Conservation (phyloP, 2,113 vertebrate genomes). For the Typhlomys cinereus region DNA sequence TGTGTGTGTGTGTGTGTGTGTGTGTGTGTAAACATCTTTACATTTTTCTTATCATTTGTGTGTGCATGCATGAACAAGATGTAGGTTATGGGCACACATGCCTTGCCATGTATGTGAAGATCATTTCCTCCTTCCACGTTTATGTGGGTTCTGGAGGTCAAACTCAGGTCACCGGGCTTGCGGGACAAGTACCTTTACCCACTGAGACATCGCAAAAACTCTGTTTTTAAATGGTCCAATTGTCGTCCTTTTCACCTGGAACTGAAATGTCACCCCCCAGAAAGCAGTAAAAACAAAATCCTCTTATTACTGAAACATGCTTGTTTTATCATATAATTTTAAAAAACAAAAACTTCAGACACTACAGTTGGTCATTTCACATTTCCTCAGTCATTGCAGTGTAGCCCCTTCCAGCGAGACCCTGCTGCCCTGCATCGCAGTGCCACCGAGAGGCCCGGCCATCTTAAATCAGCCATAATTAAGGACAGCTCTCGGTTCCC, state of each 20-base stretch:
- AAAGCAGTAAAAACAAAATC: background rate
- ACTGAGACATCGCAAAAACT: background rate
- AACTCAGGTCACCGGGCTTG: background rate
- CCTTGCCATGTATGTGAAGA: no score
- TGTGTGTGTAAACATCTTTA: no score
- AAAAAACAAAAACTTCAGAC: background rate
- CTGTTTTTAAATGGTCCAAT: background rate
- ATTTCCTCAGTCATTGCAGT: background rate
- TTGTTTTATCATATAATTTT: background rate
- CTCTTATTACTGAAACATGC: constrained; percentile 14
- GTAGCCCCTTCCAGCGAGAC: background rate
- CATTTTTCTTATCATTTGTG: no score
- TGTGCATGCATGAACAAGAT: no score
- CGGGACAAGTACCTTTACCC: background rate
- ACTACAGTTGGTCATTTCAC: background rate
- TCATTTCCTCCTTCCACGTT: no score
- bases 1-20: no score
- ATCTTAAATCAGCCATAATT: background rate
- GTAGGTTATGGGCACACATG: no score
- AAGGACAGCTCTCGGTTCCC: background rate
- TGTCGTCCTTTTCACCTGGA: constrained; percentile 7
- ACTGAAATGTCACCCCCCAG: background rate
- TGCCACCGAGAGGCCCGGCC: background rate
- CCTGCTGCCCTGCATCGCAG: background rate
- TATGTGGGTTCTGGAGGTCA: background rate